These are phyloP conservation scores for Crotalus tigris DNA, from an alignment of 2,113 vertebrate species.

Conservation along the genomic window DNA sequence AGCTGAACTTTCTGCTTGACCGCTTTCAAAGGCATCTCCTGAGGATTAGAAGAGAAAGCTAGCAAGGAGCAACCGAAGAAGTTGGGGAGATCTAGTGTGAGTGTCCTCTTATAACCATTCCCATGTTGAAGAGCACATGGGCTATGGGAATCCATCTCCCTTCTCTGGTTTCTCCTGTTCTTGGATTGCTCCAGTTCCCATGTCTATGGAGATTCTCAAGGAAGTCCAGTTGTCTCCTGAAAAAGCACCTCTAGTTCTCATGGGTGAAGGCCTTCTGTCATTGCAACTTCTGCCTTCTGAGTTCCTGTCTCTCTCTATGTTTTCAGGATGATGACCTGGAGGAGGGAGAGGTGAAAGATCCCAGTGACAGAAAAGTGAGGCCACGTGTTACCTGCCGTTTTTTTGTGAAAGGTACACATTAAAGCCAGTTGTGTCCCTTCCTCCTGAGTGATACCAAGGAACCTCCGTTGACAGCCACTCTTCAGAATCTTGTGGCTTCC, in stretches of 20 bases:
- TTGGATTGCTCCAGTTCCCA: background rate
- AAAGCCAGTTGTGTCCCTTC: rapidly evolving
- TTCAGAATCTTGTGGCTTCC: background rate
- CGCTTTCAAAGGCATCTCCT: background rate
- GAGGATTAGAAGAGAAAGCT: background rate
- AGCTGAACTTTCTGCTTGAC: background rate
- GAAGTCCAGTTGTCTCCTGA: no score
- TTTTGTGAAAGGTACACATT: constrained; percentile 90
- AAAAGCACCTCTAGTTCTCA: background rate
- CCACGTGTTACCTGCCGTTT: constrained; percentile 94
- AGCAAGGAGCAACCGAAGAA: background rate
- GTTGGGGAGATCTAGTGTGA: no score
- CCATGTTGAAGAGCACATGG: background rate
- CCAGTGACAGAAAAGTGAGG: constrained; percentile 91
- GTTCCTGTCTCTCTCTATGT: constrained; percentile 40
- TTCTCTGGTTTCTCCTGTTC: background rate
- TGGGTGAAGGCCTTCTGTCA: background rate
- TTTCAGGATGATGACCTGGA: constrained; percentile 96
- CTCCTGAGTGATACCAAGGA: background rate
- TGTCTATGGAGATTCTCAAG: background rate
- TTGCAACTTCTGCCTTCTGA: background rate
- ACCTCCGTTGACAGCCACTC: background rate
- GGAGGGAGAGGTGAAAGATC: constrained; percentile 97
- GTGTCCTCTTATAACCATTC: background rate
- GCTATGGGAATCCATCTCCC: no score